Percentiles rank a stretch among this genome's conserved stretches.
phyloP scores from a whole-genome alignment of 2,888 invertebrate genomes.

The Eristalinus aeneus region DNA sequence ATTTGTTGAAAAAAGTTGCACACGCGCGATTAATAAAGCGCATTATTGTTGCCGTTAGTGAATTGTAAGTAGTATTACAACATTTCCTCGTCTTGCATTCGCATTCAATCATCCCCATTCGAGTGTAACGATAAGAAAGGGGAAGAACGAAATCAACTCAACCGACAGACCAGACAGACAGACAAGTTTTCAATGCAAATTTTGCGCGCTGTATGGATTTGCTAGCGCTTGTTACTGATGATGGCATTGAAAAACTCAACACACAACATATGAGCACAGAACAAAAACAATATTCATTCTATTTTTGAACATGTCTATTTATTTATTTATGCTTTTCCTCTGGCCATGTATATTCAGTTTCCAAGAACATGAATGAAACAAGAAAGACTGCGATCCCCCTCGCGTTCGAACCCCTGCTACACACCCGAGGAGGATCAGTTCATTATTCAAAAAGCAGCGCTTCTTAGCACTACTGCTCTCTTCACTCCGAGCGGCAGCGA shows the following conservation, averaged over 20 bases:
- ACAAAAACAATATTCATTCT: not conserved
- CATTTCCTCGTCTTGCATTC: not conserved
- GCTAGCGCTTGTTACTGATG: too few relatives aligned
- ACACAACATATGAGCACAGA: not conserved
- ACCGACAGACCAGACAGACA: too few relatives aligned
- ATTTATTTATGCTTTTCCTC: not conserved
- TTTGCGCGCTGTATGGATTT: constrained; percentile 9
- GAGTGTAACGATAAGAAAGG: not conserved
- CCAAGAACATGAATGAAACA: constrained; percentile 20
- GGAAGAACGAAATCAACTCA: not conserved
- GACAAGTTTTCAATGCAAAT: constrained; percentile 41
- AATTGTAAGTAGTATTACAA: constrained; percentile 13
- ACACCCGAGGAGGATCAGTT: not conserved
- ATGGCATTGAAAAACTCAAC: constrained; percentile 30
- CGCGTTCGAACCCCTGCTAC: not conserved
- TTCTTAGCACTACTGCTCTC: not conserved
- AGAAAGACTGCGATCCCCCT: not conserved
- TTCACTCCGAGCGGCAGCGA: not conserved
- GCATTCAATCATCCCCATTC: not conserved
- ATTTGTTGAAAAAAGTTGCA: not conserved
- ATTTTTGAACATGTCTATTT: constrained; percentile 25
- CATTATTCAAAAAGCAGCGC: constrained; percentile 7
- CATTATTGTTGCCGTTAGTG: constrained; percentile 21
- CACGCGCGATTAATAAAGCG: not conserved
- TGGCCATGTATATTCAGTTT: constrained; percentile 1